Evolutionary conservation across 2,113 vertebrate species (phyloP).

Genomic region (Arvicanthis niloticus): DNA sequence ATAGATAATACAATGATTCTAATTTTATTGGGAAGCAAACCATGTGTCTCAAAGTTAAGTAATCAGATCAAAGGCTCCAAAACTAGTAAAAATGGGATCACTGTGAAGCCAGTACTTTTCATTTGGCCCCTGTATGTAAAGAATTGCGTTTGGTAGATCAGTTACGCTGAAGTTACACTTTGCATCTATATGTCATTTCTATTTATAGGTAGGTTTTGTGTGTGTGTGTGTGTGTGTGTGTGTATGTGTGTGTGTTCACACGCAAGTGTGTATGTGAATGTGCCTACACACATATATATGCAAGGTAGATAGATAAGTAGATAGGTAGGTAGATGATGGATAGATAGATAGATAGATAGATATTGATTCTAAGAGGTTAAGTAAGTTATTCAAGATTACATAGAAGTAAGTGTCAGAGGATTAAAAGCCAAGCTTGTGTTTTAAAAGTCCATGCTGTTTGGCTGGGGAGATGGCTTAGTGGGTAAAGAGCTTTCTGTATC

Average conservation of each 20-base stretch:
- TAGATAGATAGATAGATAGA: too few species aligned
- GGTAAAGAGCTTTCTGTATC: not conserved
- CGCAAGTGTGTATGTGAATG: too few species aligned
- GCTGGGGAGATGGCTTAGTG: not conserved
- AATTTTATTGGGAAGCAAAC: slow-evolving; percentile 38
- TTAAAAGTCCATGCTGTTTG: not conserved
- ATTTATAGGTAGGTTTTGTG: not conserved
- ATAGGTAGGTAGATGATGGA: too few species aligned
- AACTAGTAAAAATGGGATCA: slow-evolving; percentile 34
- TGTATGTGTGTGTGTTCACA: not conserved
- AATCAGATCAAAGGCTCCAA: slow-evolving; percentile 10
- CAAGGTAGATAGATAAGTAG: too few species aligned
- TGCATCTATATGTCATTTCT: not conserved
- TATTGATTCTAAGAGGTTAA: not conserved
- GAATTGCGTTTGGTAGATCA: slow-evolving; percentile 25
- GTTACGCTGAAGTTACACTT: slow-evolving; percentile 8
- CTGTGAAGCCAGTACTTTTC: slow-evolving; percentile 15
- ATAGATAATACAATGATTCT: slow-evolving; percentile 25
- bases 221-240: too few species aligned
- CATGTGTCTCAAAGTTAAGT: slow-evolving; percentile 19
- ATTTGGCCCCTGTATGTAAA: not conserved
- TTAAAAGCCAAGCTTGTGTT: slow-evolving; percentile 45
- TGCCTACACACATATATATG: too few species aligned
- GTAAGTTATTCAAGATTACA: slow-evolving; percentile 10
- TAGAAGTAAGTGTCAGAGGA: not conserved